phyloP scores from a whole-genome alignment of 2,113 vertebrate genomes.

The Dicaeum eximium region DNA sequence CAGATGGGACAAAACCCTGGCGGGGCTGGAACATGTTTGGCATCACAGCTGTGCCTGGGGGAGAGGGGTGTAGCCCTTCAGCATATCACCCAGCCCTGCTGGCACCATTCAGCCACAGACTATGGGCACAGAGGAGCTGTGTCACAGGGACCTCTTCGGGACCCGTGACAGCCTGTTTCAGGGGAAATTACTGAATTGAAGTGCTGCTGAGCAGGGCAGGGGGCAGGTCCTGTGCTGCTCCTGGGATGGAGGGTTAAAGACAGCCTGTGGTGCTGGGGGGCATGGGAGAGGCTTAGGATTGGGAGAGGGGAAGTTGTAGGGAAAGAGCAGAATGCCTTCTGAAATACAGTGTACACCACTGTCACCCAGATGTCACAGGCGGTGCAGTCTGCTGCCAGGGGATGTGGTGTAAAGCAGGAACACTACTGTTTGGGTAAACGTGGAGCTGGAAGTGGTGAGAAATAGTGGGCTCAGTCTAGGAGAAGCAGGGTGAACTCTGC shows the following conservation, averaged over 20 bases:
- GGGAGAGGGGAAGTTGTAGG: background rate
- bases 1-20: background rate
- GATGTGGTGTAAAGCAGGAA: background rate
- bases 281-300: fast-evolving
- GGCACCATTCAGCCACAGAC: fast-evolving
- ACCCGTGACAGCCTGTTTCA: fast-evolving
- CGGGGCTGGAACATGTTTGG: fast-evolving
- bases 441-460: background rate
- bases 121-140: fast-evolving
- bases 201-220: background rate
- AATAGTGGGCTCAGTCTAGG: background rate
- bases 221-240: background rate
- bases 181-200: background rate
- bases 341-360: background rate
- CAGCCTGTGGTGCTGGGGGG: background rate
- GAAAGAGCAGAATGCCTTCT: background rate
- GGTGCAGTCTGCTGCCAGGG: background rate
- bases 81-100: fast-evolving
- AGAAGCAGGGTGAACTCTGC: background rate
- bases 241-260: background rate
- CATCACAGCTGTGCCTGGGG: background rate
- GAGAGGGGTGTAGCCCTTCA: background rate
- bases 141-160: background rate
- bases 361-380: background rate
- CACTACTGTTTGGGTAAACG: background rate